phyloP scores from a whole-genome alignment of 2,888 invertebrate genomes.

The Drosophila lacicola region DNA sequence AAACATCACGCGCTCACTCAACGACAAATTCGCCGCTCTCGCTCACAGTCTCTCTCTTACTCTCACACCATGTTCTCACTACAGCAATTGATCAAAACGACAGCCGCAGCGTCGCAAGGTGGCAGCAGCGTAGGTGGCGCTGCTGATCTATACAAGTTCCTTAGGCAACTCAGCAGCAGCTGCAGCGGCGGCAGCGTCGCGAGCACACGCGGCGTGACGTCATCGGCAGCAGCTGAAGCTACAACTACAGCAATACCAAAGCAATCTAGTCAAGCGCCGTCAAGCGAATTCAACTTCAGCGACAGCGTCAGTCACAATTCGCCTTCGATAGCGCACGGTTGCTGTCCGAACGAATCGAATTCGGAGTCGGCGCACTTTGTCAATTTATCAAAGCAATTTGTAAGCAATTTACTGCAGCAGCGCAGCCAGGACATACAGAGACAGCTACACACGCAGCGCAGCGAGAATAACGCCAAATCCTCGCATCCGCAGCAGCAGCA shows the following conservation, averaged over 20 bases:
- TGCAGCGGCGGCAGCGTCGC: constrained; percentile 25
- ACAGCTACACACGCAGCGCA: constrained; percentile 69
- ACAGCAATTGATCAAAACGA: constrained; percentile 81
- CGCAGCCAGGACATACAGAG: constrained; percentile 75
- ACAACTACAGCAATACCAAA: constrained; percentile 49
- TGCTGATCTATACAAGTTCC: constrained; percentile 62
- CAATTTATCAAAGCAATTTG: constrained; percentile 44
- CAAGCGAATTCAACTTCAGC: constrained; percentile 60
- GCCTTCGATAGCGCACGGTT: constrained; percentile 73
- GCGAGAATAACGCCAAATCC: constrained; percentile 41
- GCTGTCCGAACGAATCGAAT: constrained; percentile 48
- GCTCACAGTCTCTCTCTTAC: constrained; percentile 1
- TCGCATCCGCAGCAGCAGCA: constrained; percentile 48
- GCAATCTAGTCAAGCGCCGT: constrained; percentile 70
- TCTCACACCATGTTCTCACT: constrained; percentile 73
- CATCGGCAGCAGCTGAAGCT: constrained; percentile 36
- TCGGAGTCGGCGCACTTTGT: constrained; percentile 63
- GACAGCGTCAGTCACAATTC: constrained; percentile 72
- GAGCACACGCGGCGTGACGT: constrained; percentile 45
- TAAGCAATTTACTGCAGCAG: constrained; percentile 53
- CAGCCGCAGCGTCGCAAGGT: constrained; percentile 42
- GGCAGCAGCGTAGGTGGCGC: constrained; percentile 53
- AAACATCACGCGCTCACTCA: constrained; percentile 45
- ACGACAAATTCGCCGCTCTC: constrained; percentile 14
- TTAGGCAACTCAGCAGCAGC: constrained; percentile 58